phyloP scores from a whole-genome alignment of 2,797 vertebrate genomes.

The Acanthiza pusilla region DNA sequence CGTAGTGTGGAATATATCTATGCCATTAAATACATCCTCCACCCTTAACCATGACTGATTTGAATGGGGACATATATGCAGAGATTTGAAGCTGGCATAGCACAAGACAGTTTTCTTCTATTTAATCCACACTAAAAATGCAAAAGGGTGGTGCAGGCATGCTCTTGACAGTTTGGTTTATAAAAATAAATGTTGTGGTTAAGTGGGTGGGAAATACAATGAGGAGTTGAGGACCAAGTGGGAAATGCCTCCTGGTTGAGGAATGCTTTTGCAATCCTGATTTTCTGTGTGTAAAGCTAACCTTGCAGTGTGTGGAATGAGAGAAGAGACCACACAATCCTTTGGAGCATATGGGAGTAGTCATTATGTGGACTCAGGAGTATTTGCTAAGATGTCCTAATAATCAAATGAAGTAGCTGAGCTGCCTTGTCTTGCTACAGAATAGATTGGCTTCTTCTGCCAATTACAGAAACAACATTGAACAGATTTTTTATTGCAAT shows the following conservation, averaged over 20 bases:
- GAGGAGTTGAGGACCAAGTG: neutral
- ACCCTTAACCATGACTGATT: neutral
- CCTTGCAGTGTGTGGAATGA: neutral
- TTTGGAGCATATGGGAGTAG: neutral
- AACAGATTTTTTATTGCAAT: neutral
- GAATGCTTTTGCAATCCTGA: neutral
- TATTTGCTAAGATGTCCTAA: neutral
- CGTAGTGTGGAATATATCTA: neutral
- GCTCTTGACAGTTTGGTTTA: neutral
- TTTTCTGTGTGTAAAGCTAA: neutral
- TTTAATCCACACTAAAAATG: neutral
- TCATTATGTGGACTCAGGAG: neutral
- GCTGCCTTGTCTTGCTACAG: neutral
- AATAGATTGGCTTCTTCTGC: neutral
- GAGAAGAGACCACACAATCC: neutral
- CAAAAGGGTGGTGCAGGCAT: neutral
- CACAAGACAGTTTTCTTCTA: neutral
- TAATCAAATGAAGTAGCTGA: neutral
- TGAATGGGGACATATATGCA: neutral
- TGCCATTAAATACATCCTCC: neutral
- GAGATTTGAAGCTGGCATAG: neutral
- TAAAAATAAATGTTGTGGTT: constrained; percentile 16
- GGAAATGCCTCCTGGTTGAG: neutral
- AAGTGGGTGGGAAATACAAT: constrained; percentile 5
- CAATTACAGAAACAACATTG: neutral